Base-by-base conservation (phyloP, 2,113 vertebrate genomes). In the Meriones unguiculatus region DNA sequence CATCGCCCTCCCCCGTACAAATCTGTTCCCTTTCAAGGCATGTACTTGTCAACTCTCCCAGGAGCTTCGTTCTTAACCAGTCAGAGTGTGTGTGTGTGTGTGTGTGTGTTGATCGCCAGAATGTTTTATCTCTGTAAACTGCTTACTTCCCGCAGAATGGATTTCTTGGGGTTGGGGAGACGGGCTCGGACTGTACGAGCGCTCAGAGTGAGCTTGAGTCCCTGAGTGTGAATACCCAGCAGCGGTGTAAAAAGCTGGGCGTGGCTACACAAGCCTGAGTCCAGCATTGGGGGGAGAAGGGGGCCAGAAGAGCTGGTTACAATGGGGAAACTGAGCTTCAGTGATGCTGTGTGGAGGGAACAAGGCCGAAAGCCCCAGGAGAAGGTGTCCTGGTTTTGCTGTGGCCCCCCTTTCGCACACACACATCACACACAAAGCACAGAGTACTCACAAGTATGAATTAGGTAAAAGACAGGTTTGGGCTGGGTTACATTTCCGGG, bases 71-170 rank as follows among this genome's bases (percentile, higher is more conserved):
- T 93, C 82, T 90, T 88, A 93, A 91, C n/a, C 72, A 52, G 35
- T n/a, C 50, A 73, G 25, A 30, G 65, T 65, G 64, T 25, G 24
- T 28, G 24, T 25, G 22, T 57, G 57, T 57, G 57, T 57, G 57
- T 57, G 57, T 15, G 57, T 57, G 57, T 57, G 13, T 5, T 46
- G 46, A 46, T 46, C 3, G 46, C 46, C 46, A 46, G 46, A 84
- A 85, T 67, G 59, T 22, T 92, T 86, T 69, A 77, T 52, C n/a
- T 81, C 54, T 91, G 89, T 12, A 87, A 95, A 70, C n/a, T 93
- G 52, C 69, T 93, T 89, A 77, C 62, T 84, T 91, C 59, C 32
- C 41, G 62, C 38, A 89, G 46, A 90, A 87, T 10, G 81, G 67
- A 87, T 24, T 85, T 69, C 41, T 86, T 52, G 65, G 64, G 18